These are phyloP conservation scores for Acrocephalus arundinaceus DNA, from an alignment of 2,113 vertebrate species.

Conservation along the genomic window DNA sequence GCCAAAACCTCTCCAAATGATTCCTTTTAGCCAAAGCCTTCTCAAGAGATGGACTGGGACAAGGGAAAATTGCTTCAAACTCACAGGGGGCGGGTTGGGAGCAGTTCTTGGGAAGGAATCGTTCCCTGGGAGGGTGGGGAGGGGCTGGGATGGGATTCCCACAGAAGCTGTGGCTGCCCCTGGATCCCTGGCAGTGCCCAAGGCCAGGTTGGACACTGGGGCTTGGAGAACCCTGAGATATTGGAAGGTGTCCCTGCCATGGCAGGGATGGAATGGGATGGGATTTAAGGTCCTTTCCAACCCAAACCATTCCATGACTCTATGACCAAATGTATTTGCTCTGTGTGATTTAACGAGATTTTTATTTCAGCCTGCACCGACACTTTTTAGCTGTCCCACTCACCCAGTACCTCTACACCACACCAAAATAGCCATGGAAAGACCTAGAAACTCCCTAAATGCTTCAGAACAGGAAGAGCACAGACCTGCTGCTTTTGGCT, in stretches of 20 bases:
- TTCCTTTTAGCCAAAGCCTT: background rate
- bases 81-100: no score
- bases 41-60: background rate
- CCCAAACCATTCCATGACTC: background rate
- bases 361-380: background rate
- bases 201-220: background rate
- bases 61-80: fast-evolving
- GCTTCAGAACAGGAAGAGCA: background rate
- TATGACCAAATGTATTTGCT: fast-evolving
- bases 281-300: fast-evolving
- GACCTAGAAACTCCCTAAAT: background rate
- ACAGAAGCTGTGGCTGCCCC: background rate
- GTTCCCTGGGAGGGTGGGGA: fast-evolving
- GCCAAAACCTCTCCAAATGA: background rate
- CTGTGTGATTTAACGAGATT: background rate
- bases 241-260: background rate
- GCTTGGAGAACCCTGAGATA: background rate
- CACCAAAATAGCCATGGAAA: background rate
- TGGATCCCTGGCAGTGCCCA: background rate
- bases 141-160: background rate
- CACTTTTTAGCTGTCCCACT: background rate
- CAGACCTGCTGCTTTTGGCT: background rate
- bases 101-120: background rate
- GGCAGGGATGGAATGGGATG: fast-evolving
- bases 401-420: fast-evolving